Base-by-base conservation (phyloP, 2,888 invertebrate species). In the Protodeltote pygarga region DNA sequence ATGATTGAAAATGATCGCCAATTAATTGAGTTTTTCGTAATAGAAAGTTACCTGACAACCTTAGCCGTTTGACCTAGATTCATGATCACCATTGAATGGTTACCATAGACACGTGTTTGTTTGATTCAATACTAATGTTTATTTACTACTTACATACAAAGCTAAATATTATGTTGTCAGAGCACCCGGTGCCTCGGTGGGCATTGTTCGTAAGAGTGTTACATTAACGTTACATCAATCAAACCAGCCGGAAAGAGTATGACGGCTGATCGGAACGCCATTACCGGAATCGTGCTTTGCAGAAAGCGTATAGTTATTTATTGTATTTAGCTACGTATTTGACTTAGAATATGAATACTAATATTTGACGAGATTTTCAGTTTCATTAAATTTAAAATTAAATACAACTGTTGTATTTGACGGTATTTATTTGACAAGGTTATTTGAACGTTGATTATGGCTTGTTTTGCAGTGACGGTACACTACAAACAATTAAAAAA, bases 1-100 rank as follows among this genome's bases (percentile, higher is more conserved):
- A n/a, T n/a, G n/a, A 58, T 64, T 54, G 53, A 58, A 17, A 46
- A 23, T 41, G 23, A 48, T 42, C 31, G 34, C 25, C 21, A 47
- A 65, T 49, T 65, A 49, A 40, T 45, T 32, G 29, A 40, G 49
- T 35, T 61, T 67, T 53, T 50, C 44, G 47, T 54, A 65, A 52
- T 68, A 65, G 70, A 69, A 70, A 67, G 70, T 67, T 60, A 65
- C 47, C 41, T 48, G 59, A 50, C 65, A 69, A 62, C 62, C 65
- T 67, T 68, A 67, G 63, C 53, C 61, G 60, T 61, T 38, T 77
- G 79, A 76, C 80, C 80, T 71, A 68, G 60, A 73, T 80, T 60
- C 65, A 63, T 59, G 71, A 75, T 69, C 72, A 64, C 65, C 65
- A 72, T 59, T 73, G 52, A 65, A 59, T 66, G 62, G 76, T 76